phyloP scores from a whole-genome alignment of 2,888 invertebrate species.

The Drosophila peninsularis region DNA sequence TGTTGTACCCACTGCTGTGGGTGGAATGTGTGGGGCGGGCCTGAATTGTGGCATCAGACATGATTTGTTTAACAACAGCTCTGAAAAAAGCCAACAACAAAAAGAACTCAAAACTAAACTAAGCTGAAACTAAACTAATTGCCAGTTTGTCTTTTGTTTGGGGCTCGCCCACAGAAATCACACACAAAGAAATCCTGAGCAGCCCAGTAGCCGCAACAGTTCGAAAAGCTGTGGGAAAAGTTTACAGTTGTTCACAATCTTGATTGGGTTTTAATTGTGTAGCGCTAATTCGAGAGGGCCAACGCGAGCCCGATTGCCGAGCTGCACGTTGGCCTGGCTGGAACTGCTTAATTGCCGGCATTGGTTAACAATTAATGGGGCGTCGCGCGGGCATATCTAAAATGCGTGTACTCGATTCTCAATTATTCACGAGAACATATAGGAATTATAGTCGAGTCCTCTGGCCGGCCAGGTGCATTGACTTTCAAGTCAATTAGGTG shows the following conservation, averaged over 20 bases:
- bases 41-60: slow-evolving; percentile 36
- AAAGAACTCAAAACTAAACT: slow-evolving; percentile 30
- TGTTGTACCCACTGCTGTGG: slow-evolving; percentile 33
- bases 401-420: not conserved
- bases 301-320: slow-evolving; percentile 34
- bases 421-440: not conserved
- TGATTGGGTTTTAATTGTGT: slow-evolving; percentile 73
- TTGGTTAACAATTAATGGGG: slow-evolving; percentile 33
- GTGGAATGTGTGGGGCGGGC: not conserved
- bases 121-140: slow-evolving; percentile 62
- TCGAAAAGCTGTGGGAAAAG: slow-evolving; percentile 67
- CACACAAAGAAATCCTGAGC: slow-evolving; percentile 33
- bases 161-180: slow-evolving; percentile 52
- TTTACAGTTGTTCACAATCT: slow-evolving; percentile 66
- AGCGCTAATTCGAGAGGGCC: slow-evolving; percentile 57
- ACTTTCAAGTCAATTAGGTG: slow-evolving; percentile 1
- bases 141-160: slow-evolving; percentile 64
- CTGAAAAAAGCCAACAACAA: slow-evolving; percentile 4
- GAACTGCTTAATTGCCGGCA: slow-evolving; percentile 45
- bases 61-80: slow-evolving; percentile 63
- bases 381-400: slow-evolving; percentile 19
- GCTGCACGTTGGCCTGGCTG: slow-evolving; percentile 22
- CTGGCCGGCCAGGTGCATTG: slow-evolving; percentile 5
- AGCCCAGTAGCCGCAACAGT: slow-evolving; percentile 27
- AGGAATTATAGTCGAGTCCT: not conserved